Percentiles rank a stretch among this genome's conserved stretches.
Conservation (phyloP, 35 echinoderm and acorn worm species). For the Apostichopus parvimensis region DNA sequence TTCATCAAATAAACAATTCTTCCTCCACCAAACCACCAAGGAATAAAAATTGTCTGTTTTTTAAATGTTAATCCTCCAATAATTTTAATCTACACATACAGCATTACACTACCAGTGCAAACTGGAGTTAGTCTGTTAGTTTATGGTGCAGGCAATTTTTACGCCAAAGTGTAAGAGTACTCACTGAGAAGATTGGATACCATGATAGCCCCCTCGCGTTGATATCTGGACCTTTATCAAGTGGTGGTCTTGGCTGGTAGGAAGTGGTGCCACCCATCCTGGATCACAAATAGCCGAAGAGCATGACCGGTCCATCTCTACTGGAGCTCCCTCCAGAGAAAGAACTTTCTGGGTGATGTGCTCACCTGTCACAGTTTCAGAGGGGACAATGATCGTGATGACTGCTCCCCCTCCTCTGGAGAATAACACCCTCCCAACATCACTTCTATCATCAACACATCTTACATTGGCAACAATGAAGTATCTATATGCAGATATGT, state of each 20-base stretch:
- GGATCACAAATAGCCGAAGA: conserved; percentile 16
- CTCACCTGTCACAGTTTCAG: neutral
- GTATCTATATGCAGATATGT: too few relatives aligned
- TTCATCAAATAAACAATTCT: too few relatives aligned
- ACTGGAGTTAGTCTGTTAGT: too few relatives aligned
- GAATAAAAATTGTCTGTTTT: too few relatives aligned
- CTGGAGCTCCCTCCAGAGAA: neutral
- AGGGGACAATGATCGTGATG: neutral
- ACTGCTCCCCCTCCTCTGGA: neutral
- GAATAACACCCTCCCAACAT: neutral
- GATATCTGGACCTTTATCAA: neutral
- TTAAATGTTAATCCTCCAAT: too few relatives aligned
- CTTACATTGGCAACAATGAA: neutral
- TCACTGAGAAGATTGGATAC: neutral
- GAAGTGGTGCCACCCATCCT: conserved; percentile 29
- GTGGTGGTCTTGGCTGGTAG: conserved; percentile 34
- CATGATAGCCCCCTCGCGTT: conserved; percentile 8
- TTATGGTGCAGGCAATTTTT: too few relatives aligned
- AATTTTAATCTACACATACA: too few relatives aligned
- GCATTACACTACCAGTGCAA: too few relatives aligned
- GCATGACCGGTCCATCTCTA: conserved; percentile 12
- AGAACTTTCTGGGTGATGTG: conserved; percentile 9
- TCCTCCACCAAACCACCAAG: too few relatives aligned
- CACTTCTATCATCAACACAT: conserved; percentile 1
- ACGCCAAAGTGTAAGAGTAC: neutral